These are phyloP conservation scores for Coranthus polyacanthus DNA, from an alignment of 2,797 vertebrate species.

Conservation along the genomic window DNA sequence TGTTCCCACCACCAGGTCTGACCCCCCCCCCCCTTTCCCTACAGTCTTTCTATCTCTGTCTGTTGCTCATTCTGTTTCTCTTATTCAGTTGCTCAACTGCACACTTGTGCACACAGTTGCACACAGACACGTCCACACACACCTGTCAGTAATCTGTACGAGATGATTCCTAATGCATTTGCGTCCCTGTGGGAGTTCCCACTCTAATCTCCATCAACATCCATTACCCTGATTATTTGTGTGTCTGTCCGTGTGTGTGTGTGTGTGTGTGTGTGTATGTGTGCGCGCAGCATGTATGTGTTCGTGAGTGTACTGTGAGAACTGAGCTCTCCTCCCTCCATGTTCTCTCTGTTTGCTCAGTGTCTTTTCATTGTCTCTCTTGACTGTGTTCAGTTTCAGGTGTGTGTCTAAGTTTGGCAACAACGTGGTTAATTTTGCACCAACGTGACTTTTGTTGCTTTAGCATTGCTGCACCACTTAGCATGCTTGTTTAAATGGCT, in stretches of 20 bases:
- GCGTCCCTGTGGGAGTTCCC: conserved; percentile 77
- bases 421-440: conserved; percentile 13
- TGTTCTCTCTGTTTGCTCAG: conserved; percentile 1
- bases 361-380: conserved; percentile 33
- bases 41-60: conserved; percentile 55
- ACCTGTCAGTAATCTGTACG: conserved; percentile 82
- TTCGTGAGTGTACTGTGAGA: conserved; percentile 41
- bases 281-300: conserved; percentile 23
- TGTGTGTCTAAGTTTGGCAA: conserved; percentile 27
- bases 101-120: conserved; percentile 28
- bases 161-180: conserved; percentile 84
- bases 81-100: conserved; percentile 67
- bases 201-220: conserved; percentile 84
- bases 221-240: conserved; percentile 82
- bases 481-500: conserved; percentile 34
- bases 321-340: conserved; percentile 38
- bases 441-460: conserved; percentile 19
- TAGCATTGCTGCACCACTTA: conserved; percentile 9
- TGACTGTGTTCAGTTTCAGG: conserved; percentile 43
- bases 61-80: conserved; percentile 67
- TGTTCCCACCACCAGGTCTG: conserved; percentile 32
- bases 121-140: conserved; percentile 61
- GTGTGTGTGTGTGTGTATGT: conserved; percentile 54
- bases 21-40: not conserved
- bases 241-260: conserved; percentile 46